These are phyloP conservation scores for Gobio occitaniae DNA, from an alignment of 2,797 vertebrate genomes.

Conservation along the genomic window DNA sequence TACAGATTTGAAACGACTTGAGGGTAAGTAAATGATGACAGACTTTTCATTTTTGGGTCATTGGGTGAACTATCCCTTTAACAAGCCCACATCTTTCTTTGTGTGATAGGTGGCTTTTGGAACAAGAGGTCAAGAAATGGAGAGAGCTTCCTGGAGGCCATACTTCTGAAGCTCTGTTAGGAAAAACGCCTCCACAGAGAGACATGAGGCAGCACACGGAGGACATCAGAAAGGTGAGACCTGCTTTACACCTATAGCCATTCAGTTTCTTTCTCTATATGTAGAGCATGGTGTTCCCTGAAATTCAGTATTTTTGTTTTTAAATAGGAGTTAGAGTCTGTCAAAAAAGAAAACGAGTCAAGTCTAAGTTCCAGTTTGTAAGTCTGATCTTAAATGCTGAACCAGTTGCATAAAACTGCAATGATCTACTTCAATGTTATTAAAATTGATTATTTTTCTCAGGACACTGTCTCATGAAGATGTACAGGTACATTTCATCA, in stretches of 20 bases:
- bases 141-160: slow-evolving; percentile 70
- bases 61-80: neutral
- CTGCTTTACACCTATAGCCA: neutral
- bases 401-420: neutral
- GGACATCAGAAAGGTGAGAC: slow-evolving; percentile 73
- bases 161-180: slow-evolving; percentile 54
- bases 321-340: slow-evolving; percentile 67
- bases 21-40: too few species aligned
- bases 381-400: slow-evolving; percentile 53
- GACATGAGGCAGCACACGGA: slow-evolving; percentile 67
- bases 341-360: slow-evolving; percentile 78
- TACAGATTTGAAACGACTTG: too few species aligned
- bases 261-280: neutral
- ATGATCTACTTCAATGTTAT: neutral
- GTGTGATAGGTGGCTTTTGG: slow-evolving; percentile 79
- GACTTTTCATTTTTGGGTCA: too few species aligned
- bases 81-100: neutral
- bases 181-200: slow-evolving; percentile 64
- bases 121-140: slow-evolving; percentile 85
- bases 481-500: slow-evolving; percentile 70
- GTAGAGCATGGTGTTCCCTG: neutral
- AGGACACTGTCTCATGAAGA: slow-evolving; percentile 76
- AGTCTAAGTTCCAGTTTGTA: slow-evolving; percentile 79
- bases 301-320: slow-evolving; percentile 37
- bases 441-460: slow-evolving; percentile 9